A percentile compares a stretch with the other conserved stretches of the same genome.
These are phyloP conservation scores for Ailurus styani DNA, from an alignment of 2,113 vertebrate genomes.

Conservation along the genomic window DNA sequence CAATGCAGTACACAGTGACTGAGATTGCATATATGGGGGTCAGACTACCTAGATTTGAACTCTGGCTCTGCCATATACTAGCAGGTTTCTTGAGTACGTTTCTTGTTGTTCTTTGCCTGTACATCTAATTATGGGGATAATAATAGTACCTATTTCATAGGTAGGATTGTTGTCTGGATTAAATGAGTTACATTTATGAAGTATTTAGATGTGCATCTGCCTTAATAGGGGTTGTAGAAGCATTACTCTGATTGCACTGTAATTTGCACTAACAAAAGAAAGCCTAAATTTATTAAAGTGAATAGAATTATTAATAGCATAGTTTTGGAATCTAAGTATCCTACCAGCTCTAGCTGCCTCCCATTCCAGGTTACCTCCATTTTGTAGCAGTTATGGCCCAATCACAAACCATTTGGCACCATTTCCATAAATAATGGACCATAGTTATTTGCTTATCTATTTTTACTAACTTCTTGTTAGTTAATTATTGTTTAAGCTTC, in stretches of 20 bases:
- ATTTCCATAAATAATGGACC: neutral
- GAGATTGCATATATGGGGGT: neutral
- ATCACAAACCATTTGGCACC: neutral
- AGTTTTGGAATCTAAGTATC: neutral
- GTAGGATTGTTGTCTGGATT: neutral
- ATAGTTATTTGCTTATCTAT: constrained; percentile 26
- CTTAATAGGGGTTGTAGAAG: neutral
- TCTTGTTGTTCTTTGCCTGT: neutral
- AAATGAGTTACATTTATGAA: neutral
- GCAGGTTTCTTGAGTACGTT: neutral
- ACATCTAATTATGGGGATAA: neutral
- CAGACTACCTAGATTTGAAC: neutral
- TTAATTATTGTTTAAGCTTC: neutral
- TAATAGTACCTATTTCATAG: neutral
- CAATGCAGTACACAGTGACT: neutral
- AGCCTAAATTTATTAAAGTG: neutral
- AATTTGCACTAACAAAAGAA: neutral
- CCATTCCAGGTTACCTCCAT: neutral
- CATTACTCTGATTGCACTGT: neutral
- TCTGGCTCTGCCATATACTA: neutral
- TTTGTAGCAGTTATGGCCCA: neutral
- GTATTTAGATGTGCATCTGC: neutral
- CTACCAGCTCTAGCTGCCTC: neutral
- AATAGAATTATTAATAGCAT: neutral
- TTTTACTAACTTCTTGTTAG: neutral